phyloP scores from a whole-genome alignment of 1,140 invertebrate species.

The Amphibalanus amphitrite region DNA sequence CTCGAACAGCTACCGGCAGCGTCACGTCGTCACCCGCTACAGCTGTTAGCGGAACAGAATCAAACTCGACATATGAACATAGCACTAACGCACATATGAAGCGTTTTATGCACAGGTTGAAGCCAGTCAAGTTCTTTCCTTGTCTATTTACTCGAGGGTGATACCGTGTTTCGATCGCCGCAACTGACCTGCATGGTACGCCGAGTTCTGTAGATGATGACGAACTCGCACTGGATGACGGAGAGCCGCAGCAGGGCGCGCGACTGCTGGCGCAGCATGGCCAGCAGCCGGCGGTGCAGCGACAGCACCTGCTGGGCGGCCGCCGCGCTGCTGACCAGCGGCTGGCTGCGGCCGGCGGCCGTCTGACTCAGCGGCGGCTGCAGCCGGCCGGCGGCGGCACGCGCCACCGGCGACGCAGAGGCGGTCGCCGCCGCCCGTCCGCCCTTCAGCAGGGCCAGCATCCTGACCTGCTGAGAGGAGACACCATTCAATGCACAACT shows the following conservation, averaged over 20 bases:
- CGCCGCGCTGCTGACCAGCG: neutral
- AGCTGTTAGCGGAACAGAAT: too few species aligned
- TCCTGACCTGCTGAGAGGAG: neutral
- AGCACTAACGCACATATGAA: too few species aligned
- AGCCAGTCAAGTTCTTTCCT: too few species aligned
- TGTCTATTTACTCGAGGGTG: too few species aligned
- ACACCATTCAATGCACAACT: too few species aligned
- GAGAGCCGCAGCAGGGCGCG: slow-evolving; percentile 12
- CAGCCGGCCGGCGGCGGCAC: neutral
- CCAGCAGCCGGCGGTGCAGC: slow-evolving; percentile 7
- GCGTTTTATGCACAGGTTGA: too few species aligned
- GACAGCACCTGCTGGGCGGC: neutral
- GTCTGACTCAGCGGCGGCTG: neutral
- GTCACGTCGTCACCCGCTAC: too few species aligned
- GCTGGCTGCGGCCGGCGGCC: too few species aligned
- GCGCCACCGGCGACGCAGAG: too few species aligned
- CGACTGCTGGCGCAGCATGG: slow-evolving; percentile 5
- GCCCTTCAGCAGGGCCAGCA: neutral
- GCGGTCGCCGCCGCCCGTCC: too few species aligned
- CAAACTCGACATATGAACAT: too few species aligned
- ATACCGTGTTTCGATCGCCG: too few species aligned
- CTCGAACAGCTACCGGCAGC: neutral
- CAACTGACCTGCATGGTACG: slow-evolving; percentile 1
- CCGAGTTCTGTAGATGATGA: slow-evolving; percentile 9
- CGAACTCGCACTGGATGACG: neutral